A percentile compares a stretch with the other conserved stretches of the same genome.
Conservation (phyloP, 2,888 invertebrate genomes). For the Exocentrus adspersus region DNA sequence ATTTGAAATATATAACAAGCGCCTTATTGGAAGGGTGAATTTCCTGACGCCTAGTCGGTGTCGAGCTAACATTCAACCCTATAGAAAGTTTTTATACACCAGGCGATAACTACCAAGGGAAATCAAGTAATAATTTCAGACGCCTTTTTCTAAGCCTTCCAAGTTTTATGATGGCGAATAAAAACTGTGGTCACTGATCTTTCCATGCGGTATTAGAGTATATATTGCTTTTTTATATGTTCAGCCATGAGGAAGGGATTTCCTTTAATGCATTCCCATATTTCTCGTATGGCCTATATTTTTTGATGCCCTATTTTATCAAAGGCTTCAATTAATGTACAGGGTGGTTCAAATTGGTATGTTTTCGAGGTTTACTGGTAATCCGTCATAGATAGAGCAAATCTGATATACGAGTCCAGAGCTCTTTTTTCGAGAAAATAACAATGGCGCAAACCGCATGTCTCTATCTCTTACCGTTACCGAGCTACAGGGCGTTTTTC, state of each 20-base stretch:
- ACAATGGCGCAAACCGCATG: no score
- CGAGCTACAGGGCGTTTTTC: no score
- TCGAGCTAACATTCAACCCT: background rate
- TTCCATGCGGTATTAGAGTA: constrained; percentile 24
- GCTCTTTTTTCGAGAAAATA: no score
- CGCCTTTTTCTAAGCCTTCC: constrained; percentile 38
- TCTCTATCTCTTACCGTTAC: no score
- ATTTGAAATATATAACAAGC: background rate
- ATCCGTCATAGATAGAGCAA: no score
- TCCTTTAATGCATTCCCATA: background rate
- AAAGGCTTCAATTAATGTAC: no score
- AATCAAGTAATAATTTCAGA: constrained; percentile 47
- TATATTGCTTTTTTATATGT: constrained; percentile 28
- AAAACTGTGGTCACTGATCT: constrained; percentile 47
- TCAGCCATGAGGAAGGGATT: background rate
- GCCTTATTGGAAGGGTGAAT: constrained; percentile 6
- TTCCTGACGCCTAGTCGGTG: constrained; percentile 7
- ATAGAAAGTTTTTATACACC: constrained; percentile 19
- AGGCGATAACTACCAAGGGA: constrained; percentile 45
- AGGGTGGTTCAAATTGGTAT: no score
- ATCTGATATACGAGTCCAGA: no score
- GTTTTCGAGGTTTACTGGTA: no score
- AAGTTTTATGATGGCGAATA: constrained; percentile 44
- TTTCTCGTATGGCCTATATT: background rate
- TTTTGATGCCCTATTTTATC: no score